These are phyloP conservation scores for Vidua chalybeata DNA, from an alignment of 2,113 vertebrate species.

Conservation along the genomic window DNA sequence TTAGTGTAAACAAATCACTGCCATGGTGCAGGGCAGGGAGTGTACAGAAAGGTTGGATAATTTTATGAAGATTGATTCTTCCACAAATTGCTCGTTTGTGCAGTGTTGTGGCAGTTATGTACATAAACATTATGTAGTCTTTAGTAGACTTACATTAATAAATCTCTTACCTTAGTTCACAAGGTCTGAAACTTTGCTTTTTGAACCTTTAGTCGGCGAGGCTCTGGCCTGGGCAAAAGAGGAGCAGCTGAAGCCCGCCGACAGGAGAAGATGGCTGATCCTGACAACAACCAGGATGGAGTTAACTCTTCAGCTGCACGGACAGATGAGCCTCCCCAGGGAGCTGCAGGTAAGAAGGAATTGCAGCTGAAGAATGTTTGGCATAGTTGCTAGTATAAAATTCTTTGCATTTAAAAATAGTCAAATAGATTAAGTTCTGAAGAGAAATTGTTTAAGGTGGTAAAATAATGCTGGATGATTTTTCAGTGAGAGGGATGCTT, in stretches of 20 bases:
- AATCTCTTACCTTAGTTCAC: neutral
- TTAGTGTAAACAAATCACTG: neutral
- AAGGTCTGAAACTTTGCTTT: neutral
- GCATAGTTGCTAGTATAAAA: neutral
- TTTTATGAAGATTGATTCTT: neutral
- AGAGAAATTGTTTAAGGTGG: neutral
- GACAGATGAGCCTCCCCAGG: constrained; percentile 95
- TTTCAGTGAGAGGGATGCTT: neutral
- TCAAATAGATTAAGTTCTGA: neutral
- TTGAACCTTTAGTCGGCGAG: constrained; percentile 88
- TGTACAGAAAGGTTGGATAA: neutral
- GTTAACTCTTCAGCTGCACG: constrained; percentile 93
- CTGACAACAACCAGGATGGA: constrained; percentile 97
- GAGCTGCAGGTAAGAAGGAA: constrained; percentile 87
- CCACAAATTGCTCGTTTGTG: rapidly evolving
- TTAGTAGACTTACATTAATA: neutral
- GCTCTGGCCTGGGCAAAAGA: constrained; percentile 99
- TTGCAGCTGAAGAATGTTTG: neutral
- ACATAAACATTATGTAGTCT: neutral
- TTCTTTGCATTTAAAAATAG: neutral
- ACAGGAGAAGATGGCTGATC: constrained; percentile 99
- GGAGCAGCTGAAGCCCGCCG: constrained; percentile 98
- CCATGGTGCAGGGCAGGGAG: neutral
- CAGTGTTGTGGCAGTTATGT: neutral
- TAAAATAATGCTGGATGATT: neutral